phyloP scores from a whole-genome alignment of 1,140 invertebrate genomes.

The Ceratosolen fusciceps region DNA sequence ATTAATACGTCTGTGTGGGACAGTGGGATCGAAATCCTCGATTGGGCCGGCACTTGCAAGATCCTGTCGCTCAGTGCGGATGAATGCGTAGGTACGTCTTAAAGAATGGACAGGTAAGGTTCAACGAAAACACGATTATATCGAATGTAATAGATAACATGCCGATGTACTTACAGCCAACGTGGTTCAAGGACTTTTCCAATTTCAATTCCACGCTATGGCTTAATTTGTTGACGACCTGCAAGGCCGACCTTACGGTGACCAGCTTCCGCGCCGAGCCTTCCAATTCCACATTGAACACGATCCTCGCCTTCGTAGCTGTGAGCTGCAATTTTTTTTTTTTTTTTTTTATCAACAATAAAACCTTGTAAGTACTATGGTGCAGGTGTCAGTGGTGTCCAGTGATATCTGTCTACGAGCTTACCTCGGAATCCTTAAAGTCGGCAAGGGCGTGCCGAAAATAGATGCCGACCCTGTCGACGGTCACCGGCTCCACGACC shows the following conservation, averaged over 20 bases:
- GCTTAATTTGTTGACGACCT: constrained; percentile 83
- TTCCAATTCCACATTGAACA: constrained; percentile 91
- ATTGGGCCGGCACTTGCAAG: constrained; percentile 66
- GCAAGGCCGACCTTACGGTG: constrained; percentile 92
- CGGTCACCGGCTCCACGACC: constrained; percentile 87
- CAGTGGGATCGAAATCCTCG: constrained; percentile 77
- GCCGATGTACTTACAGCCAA: constrained; percentile 60
- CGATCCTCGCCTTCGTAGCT: constrained; percentile 78
- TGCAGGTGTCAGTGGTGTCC: too few relatives aligned
- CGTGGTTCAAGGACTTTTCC: constrained; percentile 71
- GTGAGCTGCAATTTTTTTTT: constrained; percentile 57
- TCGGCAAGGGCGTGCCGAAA: constrained; percentile 84
- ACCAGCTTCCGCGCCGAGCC: constrained; percentile 95
- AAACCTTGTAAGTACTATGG: too few relatives aligned
- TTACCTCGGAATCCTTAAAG: constrained; percentile 58
- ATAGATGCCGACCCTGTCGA: constrained; percentile 95
- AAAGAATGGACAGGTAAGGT: neutral
- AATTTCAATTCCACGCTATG: constrained; percentile 81
- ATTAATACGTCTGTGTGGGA: constrained; percentile 76
- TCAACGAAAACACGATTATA: too few relatives aligned
- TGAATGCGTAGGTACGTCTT: constrained; percentile 41
- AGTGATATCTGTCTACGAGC: too few relatives aligned
- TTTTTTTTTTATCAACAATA: too few relatives aligned
- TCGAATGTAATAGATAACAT: neutral
- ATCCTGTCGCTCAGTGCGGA: constrained; percentile 53